Conservation (phyloP, 2,113 vertebrate genomes). For the Zosterops pallidus region DNA sequence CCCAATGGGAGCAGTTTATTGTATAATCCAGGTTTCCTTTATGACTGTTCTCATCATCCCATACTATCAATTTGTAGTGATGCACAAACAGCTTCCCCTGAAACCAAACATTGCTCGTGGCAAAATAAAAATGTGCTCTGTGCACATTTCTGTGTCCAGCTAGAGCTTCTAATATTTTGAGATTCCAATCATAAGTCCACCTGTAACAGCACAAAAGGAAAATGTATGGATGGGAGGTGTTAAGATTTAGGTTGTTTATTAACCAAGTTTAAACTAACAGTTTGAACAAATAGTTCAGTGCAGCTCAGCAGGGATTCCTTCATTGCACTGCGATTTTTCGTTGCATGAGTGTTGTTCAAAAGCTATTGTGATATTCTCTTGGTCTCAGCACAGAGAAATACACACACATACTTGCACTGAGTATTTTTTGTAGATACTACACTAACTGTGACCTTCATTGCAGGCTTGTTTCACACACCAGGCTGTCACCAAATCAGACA, state of each 20-base stretch:
- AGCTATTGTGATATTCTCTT: neutral
- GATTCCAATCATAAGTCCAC: neutral
- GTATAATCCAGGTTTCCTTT: neutral
- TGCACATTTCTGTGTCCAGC: neutral
- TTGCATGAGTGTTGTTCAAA: neutral
- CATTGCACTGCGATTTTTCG: neutral
- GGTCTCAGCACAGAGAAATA: neutral
- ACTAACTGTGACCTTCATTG: neutral
- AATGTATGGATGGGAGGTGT: neutral
- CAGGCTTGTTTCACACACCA: neutral
- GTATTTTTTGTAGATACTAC: neutral
- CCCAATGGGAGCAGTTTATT: neutral
- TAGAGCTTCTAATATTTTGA: neutral
- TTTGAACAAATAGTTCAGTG: neutral
- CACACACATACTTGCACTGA: neutral
- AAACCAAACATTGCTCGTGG: neutral
- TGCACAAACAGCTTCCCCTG: neutral
- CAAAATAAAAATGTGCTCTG: neutral
- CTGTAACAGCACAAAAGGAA: neutral
- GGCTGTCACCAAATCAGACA: neutral
- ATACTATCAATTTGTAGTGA: neutral
- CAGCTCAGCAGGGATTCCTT: neutral
- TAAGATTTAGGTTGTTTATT: neutral
- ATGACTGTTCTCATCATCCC: neutral
- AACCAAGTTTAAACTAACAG: neutral